Evolutionary conservation across 2,888 invertebrate species (phyloP), one percentile per base, ranked within the genome.

Genomic region (Tenthredo notha): DNA sequence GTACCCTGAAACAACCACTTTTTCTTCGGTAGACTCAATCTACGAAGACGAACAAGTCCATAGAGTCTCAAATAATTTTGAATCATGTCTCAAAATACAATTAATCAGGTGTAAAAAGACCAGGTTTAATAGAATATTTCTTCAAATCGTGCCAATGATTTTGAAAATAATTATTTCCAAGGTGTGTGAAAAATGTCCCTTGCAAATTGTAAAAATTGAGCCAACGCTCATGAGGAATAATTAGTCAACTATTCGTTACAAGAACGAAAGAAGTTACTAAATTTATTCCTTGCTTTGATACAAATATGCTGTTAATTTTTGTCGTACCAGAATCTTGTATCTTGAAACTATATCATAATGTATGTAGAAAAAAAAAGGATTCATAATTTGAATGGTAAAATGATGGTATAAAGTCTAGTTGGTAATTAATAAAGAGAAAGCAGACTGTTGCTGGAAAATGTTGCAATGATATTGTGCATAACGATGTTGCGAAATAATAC

Each of bases 381-480:
- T 2, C 12, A 43, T 74, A 12, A 43, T 43, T 74, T 2, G 21
- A 21, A 74, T 74, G 10, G 25, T 43, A 74, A 5, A 43, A 74
- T 43, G 67, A 67, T 25, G 12, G 15, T 15, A 67, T 29, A 15
- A 67, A 67, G 33, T 18, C 25, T 29, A 33, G 33, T 33, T 18
- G 33, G 25, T 67, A 67, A 67, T 67, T 15, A 37, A 33, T 18
- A 84, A 75, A 18, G 29, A 33, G 21, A 43, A 84, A 78, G 18
- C 29, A 75, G 77, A 12, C 21, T 43, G 25, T 43, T 74, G 74
- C 21, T 74, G 43, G 4, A 74, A 21, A 4, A 74, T 25, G 21
- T 74, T 74, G 67, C 18, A 67, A 33, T 33, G 33, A 25, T 61
- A 61, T 61, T 54, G 25, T 33, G 33, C 25, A 43, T 74, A 47